Conservation (phyloP, 2,797 vertebrate species). For the Staurois parvus region DNA sequence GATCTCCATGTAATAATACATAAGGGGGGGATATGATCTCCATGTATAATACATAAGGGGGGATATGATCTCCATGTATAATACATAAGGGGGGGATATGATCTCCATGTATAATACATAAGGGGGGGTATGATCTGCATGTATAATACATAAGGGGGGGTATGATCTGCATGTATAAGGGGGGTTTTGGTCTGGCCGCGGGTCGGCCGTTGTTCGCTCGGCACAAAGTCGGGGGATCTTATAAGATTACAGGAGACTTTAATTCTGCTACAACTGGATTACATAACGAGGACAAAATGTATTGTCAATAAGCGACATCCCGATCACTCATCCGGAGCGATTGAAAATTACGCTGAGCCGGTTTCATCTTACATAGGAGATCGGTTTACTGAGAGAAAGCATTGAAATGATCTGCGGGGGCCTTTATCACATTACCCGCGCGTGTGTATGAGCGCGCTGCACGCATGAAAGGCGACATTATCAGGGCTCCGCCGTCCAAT, state of each 20-base stretch:
- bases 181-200: not conserved
- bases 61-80: too few relatives aligned
- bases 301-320: slow-evolving; percentile 37
- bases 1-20: too few relatives aligned
- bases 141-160: too few relatives aligned
- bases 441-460: not conserved
- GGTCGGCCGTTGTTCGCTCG: not conserved
- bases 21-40: too few relatives aligned
- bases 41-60: too few relatives aligned
- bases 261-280: slow-evolving; percentile 52
- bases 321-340: slow-evolving; percentile 30
- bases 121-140: too few relatives aligned
- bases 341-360: slow-evolving; percentile 21
- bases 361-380: slow-evolving; percentile 31
- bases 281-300: slow-evolving; percentile 36
- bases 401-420: not conserved
- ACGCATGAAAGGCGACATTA: not conserved
- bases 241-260: slow-evolving; percentile 27
- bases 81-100: too few relatives aligned
- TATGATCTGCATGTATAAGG: too few relatives aligned
- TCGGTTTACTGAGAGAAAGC: slow-evolving; percentile 27
- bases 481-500: too few relatives aligned
- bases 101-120: too few relatives aligned
- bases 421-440: slow-evolving; percentile 33
- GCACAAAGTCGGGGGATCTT: not conserved